Percentiles rank a stretch among this genome's conserved stretches.
phyloP scores from a whole-genome alignment of 2,888 invertebrate genomes.

The Clistopyga incitator region DNA sequence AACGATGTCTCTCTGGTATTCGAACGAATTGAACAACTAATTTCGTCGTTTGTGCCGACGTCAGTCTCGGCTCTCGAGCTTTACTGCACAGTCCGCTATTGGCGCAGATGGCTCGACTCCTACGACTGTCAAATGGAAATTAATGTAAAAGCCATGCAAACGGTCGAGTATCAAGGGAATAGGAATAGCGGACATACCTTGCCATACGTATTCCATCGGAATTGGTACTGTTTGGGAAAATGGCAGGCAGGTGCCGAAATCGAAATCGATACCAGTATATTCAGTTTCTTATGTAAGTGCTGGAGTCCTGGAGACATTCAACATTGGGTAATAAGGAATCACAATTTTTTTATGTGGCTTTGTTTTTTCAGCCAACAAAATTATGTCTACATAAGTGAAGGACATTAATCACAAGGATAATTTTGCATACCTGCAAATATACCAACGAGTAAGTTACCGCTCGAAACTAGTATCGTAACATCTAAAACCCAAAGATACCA shows the following conservation, averaged over 20 bases:
- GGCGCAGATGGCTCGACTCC: neutral
- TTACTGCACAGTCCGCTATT: conserved; percentile 6
- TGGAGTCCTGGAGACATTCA: neutral
- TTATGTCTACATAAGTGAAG: neutral
- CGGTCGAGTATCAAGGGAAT: neutral
- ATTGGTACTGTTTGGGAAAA: neutral
- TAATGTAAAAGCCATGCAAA: conserved; percentile 27
- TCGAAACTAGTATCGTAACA: neutral
- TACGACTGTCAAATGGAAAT: conserved; percentile 40
- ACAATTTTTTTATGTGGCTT: too few relatives aligned
- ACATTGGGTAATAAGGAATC: neutral
- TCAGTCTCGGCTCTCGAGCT: conserved; percentile 36
- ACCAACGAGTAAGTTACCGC: neutral
- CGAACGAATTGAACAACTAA: conserved; percentile 63
- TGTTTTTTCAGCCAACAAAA: neutral
- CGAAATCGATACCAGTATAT: neutral
- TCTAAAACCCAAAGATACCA: neutral
- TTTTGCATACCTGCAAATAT: neutral
- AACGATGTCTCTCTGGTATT: conserved; percentile 52
- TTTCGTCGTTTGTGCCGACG: conserved; percentile 59
- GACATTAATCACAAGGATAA: neutral
- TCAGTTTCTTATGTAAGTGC: neutral
- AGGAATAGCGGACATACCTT: neutral
- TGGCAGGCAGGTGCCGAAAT: neutral
- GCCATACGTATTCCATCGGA: neutral